Evolutionary conservation across 2,888 invertebrate species (phyloP).

Genomic region (Allolobophora icterica): DNA sequence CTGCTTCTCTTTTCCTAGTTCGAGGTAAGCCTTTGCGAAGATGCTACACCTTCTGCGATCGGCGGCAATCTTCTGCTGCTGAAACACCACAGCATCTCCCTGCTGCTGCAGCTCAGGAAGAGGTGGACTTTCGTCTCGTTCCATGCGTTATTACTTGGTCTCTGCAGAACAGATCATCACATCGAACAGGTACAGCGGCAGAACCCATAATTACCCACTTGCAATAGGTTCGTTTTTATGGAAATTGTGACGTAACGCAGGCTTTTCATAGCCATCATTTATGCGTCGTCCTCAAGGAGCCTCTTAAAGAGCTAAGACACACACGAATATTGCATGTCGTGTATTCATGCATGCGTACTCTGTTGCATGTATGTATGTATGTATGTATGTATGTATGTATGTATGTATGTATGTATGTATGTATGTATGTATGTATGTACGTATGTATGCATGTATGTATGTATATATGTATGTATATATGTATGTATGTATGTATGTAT

Average conservation of each 20-base stretch:
- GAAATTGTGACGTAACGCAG: neutral
- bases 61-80: neutral
- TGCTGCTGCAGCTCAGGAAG: neutral
- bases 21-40: neutral
- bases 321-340: too few relatives aligned
- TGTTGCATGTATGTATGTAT: too few relatives aligned
- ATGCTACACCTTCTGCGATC: neutral
- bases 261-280: neutral
- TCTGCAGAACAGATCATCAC: neutral
- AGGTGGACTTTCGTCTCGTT: neutral
- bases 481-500: too few relatives aligned
- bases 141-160: neutral
- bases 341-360: too few relatives aligned
- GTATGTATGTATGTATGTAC: neutral
- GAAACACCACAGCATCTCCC: neutral
- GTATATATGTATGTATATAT: too few relatives aligned
- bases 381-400: neutral
- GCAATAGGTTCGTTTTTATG: neutral
- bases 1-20: conserved; percentile 9
- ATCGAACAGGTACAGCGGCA: neutral
- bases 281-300: too few relatives aligned
- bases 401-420: neutral
- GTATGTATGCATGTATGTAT: too few relatives aligned
- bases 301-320: too few relatives aligned
- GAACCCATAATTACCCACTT: neutral